Evolutionary conservation across 92 coral and sea anemone species (phyloP).

Genomic region (Phymanthus crucifer): DNA sequence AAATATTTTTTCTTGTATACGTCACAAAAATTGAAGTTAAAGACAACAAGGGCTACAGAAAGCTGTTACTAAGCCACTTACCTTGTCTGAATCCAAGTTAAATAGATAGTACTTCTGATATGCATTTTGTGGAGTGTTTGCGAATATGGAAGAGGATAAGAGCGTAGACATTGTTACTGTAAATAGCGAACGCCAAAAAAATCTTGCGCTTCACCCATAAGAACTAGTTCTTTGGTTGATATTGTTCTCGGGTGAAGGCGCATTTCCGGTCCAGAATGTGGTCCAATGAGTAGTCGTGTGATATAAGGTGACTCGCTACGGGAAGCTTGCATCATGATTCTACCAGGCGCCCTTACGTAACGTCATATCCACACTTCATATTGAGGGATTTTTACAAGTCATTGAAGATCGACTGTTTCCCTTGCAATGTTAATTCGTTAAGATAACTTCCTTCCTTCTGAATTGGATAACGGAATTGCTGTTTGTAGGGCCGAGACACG

Average conservation of each 20-base stretch:
- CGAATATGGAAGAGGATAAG: conserved; percentile 69
- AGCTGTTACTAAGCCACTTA: conserved; percentile 12
- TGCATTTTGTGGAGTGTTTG: conserved; percentile 64
- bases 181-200: conserved; percentile 19
- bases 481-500: conserved; percentile 13
- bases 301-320: conserved; percentile 3
- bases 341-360: conserved; percentile 7
- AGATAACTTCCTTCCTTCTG: conserved; percentile 32
- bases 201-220: conserved; percentile 1
- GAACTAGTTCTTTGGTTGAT: conserved; percentile 1
- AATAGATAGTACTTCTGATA: conserved; percentile 75
- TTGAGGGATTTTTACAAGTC: neutral
- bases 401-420: conserved; percentile 18
- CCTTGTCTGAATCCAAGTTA: conserved; percentile 79
- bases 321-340: neutral
- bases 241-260: conserved; percentile 17
- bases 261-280: conserved; percentile 46
- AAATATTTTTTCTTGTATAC: too few relatives aligned
- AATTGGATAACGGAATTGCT: conserved; percentile 9
- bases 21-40: neutral
- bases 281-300: conserved; percentile 15
- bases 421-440: conserved; percentile 29
- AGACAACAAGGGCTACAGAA: neutral
- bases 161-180: conserved; percentile 66
- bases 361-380: neutral